Evolutionary conservation across 2,888 invertebrate genomes (phyloP).

Genomic region (Netelia virgata): DNA sequence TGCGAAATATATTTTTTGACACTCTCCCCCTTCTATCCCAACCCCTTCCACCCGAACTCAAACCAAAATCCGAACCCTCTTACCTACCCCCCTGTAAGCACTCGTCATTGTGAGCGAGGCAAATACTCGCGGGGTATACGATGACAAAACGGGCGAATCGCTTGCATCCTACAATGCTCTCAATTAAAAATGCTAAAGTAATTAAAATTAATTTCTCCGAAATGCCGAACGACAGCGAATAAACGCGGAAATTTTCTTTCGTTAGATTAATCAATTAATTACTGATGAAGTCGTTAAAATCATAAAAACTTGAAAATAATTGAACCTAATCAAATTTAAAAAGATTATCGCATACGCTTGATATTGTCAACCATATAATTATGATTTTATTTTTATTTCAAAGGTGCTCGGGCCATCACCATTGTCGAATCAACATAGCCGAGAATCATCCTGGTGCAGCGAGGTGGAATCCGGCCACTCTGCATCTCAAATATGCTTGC

Average conservation of each 20-base stretch:
- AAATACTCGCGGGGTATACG: slow-evolving; percentile 34
- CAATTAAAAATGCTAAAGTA: slow-evolving; percentile 43
- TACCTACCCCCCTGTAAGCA: neutral
- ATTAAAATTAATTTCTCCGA: slow-evolving; percentile 49
- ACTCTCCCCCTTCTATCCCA: slow-evolving; percentile 17
- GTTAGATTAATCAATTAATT: too few relatives aligned
- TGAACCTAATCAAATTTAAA: neutral
- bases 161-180: slow-evolving; percentile 12
- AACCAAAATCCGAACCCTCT: slow-evolving; percentile 9
- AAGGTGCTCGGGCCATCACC: slow-evolving; percentile 91
- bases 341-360: neutral
- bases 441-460: slow-evolving; percentile 89
- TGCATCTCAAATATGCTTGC: slow-evolving; percentile 91
- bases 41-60: neutral
- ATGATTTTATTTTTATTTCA: slow-evolving; percentile 8
- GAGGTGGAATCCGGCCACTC: slow-evolving; percentile 89
- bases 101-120: neutral
- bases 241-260: slow-evolving; percentile 9
- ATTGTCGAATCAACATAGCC: slow-evolving; percentile 89
- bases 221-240: neutral
- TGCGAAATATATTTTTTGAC: slow-evolving; percentile 45
- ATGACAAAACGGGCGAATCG: neutral
- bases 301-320: neutral
- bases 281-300: too few relatives aligned
- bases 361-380: neutral